A percentile compares a stretch with the other conserved stretches of the same genome.
Evolutionary conservation across 1,140 invertebrate genomes (phyloP).

Genomic region (Chironomus striatipennis): DNA sequence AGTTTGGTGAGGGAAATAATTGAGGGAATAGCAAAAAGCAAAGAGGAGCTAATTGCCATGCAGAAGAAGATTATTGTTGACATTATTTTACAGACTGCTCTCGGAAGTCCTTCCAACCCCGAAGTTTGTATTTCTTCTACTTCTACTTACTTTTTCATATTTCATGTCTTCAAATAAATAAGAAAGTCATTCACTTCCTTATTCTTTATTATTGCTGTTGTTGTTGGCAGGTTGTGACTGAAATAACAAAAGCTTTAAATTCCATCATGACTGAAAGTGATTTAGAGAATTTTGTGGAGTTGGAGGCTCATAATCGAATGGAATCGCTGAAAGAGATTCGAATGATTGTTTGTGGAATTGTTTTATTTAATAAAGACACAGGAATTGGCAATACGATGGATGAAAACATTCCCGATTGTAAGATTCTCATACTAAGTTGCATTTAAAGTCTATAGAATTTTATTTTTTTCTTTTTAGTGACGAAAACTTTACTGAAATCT

Average conservation of each 20-base stretch:
- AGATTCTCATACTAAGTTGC: neutral
- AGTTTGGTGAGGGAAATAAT: constrained; percentile 1
- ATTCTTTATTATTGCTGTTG: too few species aligned
- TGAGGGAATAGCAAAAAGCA: neutral
- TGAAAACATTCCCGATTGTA: constrained; percentile 19
- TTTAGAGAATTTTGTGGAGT: neutral
- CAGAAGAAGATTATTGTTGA: constrained; percentile 24
- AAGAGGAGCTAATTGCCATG: neutral
- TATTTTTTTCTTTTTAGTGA: neutral
- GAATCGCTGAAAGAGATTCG: constrained; percentile 22
- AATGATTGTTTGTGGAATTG: constrained; percentile 24
- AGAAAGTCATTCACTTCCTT: too few species aligned
- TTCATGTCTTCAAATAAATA: too few species aligned
- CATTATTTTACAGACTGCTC: constrained; percentile 1
- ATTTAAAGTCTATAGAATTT: neutral
- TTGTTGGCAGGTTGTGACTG: constrained; percentile 21
- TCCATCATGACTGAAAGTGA: constrained; percentile 3
- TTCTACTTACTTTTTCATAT: too few species aligned
- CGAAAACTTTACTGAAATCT: constrained; percentile 14
- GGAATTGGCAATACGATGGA: constrained; percentile 18
- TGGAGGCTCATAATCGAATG: neutral
- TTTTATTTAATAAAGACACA: constrained; percentile 24
- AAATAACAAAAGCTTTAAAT: constrained; percentile 22
- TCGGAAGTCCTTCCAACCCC: constrained; percentile 20
- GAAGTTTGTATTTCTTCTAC: neutral